Evolutionary conservation across 2,888 invertebrate genomes (phyloP).

Genomic region (Catotricha subobsoleta): DNA sequence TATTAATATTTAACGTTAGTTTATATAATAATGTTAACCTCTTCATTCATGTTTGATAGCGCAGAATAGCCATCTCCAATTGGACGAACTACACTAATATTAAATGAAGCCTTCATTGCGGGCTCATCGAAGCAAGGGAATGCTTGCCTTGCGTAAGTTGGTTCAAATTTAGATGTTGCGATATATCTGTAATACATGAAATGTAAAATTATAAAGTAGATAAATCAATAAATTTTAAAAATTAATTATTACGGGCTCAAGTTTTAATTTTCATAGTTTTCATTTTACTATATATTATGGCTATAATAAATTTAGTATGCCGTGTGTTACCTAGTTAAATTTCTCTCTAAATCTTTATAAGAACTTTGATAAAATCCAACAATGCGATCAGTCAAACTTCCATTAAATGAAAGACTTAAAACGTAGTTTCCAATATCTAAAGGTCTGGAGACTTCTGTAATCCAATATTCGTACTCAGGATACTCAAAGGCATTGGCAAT

Average conservation of each 20-base stretch:
- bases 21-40: constrained; percentile 36
- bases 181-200: constrained; percentile 57
- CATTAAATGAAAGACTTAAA: constrained; percentile 43
- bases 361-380: constrained; percentile 60
- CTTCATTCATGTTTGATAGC: constrained; percentile 72
- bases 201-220: no score
- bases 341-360: constrained; percentile 28
- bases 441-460: constrained; percentile 24
- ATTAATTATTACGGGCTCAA: no score
- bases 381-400: constrained; percentile 47
- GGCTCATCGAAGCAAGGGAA: constrained; percentile 84
- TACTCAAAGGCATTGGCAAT: constrained; percentile 19
- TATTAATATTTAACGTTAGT: constrained; percentile 4
- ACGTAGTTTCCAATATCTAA: constrained; percentile 30
- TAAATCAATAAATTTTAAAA: no score
- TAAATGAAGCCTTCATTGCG: constrained; percentile 61
- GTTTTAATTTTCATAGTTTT: no score
- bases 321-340: constrained; percentile 23
- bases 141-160: constrained; percentile 61
- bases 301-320: no score
- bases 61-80: constrained; percentile 46
- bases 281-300: no score
- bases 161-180: constrained; percentile 65
- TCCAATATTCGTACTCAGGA: constrained; percentile 25
- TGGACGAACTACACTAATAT: no score